Evolutionary conservation across 2,113 vertebrate species (phyloP), one percentile per base, ranked within the genome.

Genomic region (Tyrannus savana): DNA sequence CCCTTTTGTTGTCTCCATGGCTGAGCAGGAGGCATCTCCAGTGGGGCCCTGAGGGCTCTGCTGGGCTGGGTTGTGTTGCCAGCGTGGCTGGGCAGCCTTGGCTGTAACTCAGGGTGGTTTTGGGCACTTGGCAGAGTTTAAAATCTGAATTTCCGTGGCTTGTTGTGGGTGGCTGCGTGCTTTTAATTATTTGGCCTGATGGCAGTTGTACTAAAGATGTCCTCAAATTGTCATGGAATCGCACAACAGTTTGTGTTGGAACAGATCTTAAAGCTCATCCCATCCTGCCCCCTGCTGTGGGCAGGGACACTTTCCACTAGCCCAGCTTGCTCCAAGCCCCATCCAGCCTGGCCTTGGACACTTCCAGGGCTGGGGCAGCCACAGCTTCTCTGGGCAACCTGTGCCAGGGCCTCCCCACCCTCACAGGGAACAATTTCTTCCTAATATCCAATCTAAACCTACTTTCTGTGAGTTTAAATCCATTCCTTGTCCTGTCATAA

Each of bases 21-120:
- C 16, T 42, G 66, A 82, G 71, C 90, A 82, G 63, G 30, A 87
- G 80, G 76, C 39, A 71, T 84, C 69, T 89, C 63, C 58, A 21
- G 56, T 1, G 7, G 69, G 64, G 78, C 50, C 8, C 56, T 18
- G 14, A 0, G 3, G 23, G 42, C 14, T 60, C 60, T 25, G 35
- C 8, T 2, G 14, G 35, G 76, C 80, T 2, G 5, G 58, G 24
- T 25, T 71, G 69, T 33, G 7, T 31, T 60, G 71, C 22, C 52
- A 24, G 16, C 0, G 0, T 31, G 60, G 22, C 41, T 41, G 53
- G 75, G 71, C 67, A 50, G 52, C 5, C 8, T 22, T 21, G n/a
- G 64, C 74, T 67, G 47, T 28, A 21, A 9, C 66, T 63, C 7
- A 0, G 81, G 39, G 7, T 39, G 69, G 7, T 31, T 49, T 49